phyloP scores from a whole-genome alignment of 1,140 invertebrate genomes.

The Saccostrea glomerata region DNA sequence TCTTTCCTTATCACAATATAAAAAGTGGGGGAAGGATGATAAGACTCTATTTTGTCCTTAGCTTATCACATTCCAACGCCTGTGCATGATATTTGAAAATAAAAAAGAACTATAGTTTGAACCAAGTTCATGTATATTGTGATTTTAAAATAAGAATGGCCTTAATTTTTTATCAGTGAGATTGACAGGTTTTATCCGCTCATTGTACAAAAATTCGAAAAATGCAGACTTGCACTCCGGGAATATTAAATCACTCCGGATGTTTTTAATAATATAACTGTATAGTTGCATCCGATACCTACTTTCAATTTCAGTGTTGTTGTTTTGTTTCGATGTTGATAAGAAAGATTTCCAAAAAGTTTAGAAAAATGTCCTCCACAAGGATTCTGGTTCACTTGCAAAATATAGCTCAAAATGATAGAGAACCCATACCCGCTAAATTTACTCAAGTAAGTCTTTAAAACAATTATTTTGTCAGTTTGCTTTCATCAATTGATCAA shows the following conservation, averaged over 20 bases:
- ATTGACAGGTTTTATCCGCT: no score
- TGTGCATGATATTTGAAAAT: no score
- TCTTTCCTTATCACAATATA: no score
- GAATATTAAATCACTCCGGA: background rate
- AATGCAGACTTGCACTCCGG: background rate
- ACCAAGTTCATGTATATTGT: no score
- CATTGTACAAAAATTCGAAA: no score
- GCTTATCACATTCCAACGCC: no score
- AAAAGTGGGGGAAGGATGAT: no score
- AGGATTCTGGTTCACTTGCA: background rate
- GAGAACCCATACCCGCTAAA: background rate
- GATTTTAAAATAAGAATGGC: no score
- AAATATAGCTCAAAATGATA: background rate
- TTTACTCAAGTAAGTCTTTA: conserved; percentile 12
- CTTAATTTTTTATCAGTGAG: no score
- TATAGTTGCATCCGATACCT: background rate
- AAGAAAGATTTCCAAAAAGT: background rate
- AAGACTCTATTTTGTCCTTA: no score
- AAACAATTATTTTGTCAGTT: background rate
- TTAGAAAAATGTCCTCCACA: background rate
- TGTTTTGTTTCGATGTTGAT: background rate
- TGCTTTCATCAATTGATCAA: no score
- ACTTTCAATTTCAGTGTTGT: background rate
- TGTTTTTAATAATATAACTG: background rate
- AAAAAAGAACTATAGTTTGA: no score